Evolutionary conservation across 1,140 invertebrate genomes (phyloP).

Genomic region (Onthophagus taurus): DNA sequence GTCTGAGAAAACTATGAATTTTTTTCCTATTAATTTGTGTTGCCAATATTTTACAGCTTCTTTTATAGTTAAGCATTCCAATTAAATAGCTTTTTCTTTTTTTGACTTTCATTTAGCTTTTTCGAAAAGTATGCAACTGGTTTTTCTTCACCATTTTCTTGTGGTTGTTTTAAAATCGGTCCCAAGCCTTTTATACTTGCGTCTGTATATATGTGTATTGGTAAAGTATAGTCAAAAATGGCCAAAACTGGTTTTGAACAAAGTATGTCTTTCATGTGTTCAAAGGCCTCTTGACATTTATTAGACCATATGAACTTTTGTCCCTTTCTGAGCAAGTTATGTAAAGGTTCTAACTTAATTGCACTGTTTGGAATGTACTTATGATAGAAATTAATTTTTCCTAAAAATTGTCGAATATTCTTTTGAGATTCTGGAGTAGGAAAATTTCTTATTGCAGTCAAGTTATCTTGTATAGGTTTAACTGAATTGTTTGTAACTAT

Average conservation of each 20-base stretch:
- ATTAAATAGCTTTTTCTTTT: slow-evolving; percentile 29
- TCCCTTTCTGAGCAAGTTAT: too few relatives aligned
- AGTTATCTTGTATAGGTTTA: slow-evolving; percentile 21
- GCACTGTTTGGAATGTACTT: slow-evolving; percentile 20
- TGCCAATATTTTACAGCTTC: slow-evolving; percentile 38
- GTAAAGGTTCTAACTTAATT: slow-evolving; percentile 20
- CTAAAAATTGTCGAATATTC: slow-evolving; percentile 21
- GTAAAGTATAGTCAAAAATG: not conserved
- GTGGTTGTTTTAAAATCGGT: slow-evolving; percentile 32
- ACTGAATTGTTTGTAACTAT: slow-evolving; percentile 23
- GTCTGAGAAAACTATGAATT: slow-evolving; percentile 35
- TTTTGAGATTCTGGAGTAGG: slow-evolving; percentile 16
- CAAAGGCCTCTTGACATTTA: too few relatives aligned
- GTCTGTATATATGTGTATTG: slow-evolving; percentile 22
- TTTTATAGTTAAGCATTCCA: slow-evolving; percentile 36
- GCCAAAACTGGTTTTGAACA: slow-evolving; percentile 3
- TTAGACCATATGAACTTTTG: not conserved
- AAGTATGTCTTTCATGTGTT: too few relatives aligned
- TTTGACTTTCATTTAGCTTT: slow-evolving; percentile 32
- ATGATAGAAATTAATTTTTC: too few relatives aligned
- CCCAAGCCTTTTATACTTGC: slow-evolving; percentile 29
- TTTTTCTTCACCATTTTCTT: slow-evolving; percentile 24
- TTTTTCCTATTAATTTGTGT: slow-evolving; percentile 33
- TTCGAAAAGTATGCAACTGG: slow-evolving; percentile 32
- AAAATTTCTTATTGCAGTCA: slow-evolving; percentile 22